phyloP scores from a whole-genome alignment of 2,888 invertebrate species.

The Melanargia galathea region DNA sequence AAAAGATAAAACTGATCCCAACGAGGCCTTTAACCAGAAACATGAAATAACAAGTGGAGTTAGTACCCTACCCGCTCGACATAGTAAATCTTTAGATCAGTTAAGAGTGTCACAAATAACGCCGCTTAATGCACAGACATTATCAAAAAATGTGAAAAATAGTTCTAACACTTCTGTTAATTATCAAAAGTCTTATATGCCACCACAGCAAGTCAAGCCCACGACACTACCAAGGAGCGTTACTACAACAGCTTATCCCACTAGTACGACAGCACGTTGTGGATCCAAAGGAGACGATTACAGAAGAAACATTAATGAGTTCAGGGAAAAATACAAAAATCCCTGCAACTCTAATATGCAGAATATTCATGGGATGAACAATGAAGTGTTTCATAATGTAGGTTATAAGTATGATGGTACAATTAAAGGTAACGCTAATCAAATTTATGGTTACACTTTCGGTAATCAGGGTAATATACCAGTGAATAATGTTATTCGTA shows the following conservation, averaged over 20 bases:
- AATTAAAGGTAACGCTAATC: conserved; percentile 70
- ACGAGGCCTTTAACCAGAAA: conserved; percentile 65
- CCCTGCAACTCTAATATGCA: conserved; percentile 67
- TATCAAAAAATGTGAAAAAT: conserved; percentile 65
- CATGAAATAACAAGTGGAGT: conserved; percentile 74
- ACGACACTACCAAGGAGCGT: conserved; percentile 78
- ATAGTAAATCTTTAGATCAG: conserved; percentile 92
- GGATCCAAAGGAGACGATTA: conserved; percentile 78
- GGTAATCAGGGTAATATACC: conserved; percentile 81
- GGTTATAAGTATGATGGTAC: conserved; percentile 73
- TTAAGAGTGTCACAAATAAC: conserved; percentile 82
- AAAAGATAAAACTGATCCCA: conserved; percentile 60
- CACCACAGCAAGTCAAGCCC: conserved; percentile 71
- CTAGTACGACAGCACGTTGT: conserved; percentile 71
- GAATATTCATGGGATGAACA: conserved; percentile 62
- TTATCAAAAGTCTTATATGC: conserved; percentile 73
- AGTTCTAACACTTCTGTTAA: conserved; percentile 71
- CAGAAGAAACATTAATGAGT: conserved; percentile 83
- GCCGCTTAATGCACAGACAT: conserved; percentile 60
- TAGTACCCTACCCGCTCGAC: conserved; percentile 85
- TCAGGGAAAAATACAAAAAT: conserved; percentile 84
- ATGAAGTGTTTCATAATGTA: conserved; percentile 75
- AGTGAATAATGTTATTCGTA: conserved; percentile 77
- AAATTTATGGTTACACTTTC: conserved; percentile 79
- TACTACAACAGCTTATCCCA: conserved; percentile 73